A percentile compares a stretch with the other conserved stretches of the same genome.
These are phyloP conservation scores for Alectura lathami DNA, from an alignment of 2,113 vertebrate genomes.

Conservation along the genomic window DNA sequence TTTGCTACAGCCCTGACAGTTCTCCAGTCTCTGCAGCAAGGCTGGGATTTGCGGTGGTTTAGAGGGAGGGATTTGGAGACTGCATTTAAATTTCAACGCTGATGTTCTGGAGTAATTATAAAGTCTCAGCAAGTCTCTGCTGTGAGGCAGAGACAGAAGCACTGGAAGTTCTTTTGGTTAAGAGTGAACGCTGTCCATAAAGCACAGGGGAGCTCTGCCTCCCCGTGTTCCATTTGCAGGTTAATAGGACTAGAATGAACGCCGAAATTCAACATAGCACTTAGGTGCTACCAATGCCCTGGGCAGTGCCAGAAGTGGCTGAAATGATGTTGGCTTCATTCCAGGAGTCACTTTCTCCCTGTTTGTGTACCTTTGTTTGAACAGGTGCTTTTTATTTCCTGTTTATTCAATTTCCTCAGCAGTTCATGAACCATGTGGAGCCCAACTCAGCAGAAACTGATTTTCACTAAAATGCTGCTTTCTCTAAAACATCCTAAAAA, in stretches of 20 bases:
- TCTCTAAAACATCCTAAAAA: not conserved
- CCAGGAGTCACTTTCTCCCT: not conserved
- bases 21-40: not conserved
- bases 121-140: not conserved
- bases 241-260: not conserved
- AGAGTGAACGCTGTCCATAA: fast-evolving
- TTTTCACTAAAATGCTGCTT: not conserved
- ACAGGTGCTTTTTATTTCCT: not conserved
- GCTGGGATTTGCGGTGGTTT: not conserved
- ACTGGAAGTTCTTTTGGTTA: not conserved
- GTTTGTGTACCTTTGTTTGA: not conserved
- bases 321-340: not conserved
- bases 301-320: not conserved
- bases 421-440: not conserved
- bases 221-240: not conserved
- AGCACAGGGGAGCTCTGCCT: fast-evolving
- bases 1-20: not conserved
- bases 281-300: not conserved
- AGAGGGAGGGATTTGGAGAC: not conserved
- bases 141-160: not conserved
- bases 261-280: not conserved
- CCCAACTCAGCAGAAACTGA: not conserved
- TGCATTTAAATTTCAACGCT: not conserved
- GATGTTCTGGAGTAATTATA: not conserved
- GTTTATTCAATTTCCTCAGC: not conserved